Evolutionary conservation across 2,113 vertebrate genomes (phyloP).

Genomic region (Neolamprologus hecqui): DNA sequence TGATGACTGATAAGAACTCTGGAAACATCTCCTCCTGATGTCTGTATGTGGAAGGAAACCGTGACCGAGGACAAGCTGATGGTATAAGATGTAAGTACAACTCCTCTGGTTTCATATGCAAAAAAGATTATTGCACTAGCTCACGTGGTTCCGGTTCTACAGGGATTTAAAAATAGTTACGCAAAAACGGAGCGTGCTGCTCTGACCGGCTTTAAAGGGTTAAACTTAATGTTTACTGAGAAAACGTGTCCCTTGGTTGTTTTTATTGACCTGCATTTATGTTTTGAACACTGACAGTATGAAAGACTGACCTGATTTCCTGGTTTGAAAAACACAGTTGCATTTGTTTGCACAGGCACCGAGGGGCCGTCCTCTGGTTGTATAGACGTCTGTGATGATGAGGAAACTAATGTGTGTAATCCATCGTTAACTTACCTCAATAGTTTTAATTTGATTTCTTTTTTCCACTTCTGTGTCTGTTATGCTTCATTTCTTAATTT

Average conservation of each 20-base stretch:
- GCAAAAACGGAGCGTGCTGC: rapidly evolving
- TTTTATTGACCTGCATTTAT: background rate
- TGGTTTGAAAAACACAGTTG: background rate
- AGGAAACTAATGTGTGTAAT: background rate
- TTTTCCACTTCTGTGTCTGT: background rate
- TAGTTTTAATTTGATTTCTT: background rate
- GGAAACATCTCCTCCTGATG: background rate
- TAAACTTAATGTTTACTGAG: rapidly evolving
- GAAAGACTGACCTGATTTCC: background rate
- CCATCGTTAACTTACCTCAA: background rate
- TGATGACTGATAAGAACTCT: background rate
- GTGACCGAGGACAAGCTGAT: too few species aligned
- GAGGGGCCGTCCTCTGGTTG: background rate
- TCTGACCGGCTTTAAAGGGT: too few species aligned
- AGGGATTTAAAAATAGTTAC: too few species aligned
- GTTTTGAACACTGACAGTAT: background rate
- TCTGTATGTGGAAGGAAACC: too few species aligned
- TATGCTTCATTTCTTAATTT: background rate
- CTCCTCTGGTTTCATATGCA: too few species aligned
- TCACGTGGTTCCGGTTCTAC: rapidly evolving
- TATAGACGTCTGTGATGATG: background rate
- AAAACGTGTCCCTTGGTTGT: background rate
- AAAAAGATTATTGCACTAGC: too few species aligned
- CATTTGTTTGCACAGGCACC: background rate
- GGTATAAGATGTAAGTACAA: too few species aligned